Percentiles rank a stretch among this genome's conserved stretches.
These are phyloP conservation scores for Pimephales promelas DNA, from an alignment of 2,113 vertebrate genomes.

Conservation along the genomic window DNA sequence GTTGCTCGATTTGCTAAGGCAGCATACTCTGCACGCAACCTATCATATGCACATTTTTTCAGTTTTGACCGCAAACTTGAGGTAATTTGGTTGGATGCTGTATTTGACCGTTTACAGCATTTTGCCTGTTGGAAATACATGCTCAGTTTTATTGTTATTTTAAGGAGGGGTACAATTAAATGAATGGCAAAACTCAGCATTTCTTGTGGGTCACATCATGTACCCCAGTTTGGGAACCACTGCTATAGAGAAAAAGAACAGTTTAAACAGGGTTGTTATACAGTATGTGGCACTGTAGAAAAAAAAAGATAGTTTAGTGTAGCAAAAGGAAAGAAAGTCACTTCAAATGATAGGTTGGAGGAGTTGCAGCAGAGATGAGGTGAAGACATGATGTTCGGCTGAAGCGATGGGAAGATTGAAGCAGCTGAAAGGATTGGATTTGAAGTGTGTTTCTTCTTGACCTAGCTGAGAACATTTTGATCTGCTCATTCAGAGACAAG, in stretches of 20 bases:
- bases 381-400: not conserved
- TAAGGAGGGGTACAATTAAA: too few species aligned
- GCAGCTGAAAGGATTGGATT: conserved; percentile 3
- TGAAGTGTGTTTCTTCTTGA: conserved; percentile 3
- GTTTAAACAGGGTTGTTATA: not conserved
- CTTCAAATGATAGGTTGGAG: not conserved
- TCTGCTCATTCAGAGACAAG: conserved; percentile 22
- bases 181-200: too few species aligned
- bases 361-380: not conserved
- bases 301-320: not conserved
- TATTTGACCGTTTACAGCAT: too few species aligned
- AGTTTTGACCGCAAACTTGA: too few species aligned
- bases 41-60: too few species aligned
- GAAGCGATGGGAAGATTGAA: not conserved
- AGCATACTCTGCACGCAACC: too few species aligned
- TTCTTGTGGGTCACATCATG: too few species aligned
- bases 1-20: too few species aligned
- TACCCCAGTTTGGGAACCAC: too few species aligned
- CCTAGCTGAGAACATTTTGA: conserved; percentile 6
- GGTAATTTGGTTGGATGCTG: too few species aligned
- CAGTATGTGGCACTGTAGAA: not conserved
- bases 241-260: not conserved
- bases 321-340: not conserved
- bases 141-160: too few species aligned
- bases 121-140: too few species aligned